phyloP scores from a whole-genome alignment of 2,888 invertebrate species.

The Drosophila gaucha region DNA sequence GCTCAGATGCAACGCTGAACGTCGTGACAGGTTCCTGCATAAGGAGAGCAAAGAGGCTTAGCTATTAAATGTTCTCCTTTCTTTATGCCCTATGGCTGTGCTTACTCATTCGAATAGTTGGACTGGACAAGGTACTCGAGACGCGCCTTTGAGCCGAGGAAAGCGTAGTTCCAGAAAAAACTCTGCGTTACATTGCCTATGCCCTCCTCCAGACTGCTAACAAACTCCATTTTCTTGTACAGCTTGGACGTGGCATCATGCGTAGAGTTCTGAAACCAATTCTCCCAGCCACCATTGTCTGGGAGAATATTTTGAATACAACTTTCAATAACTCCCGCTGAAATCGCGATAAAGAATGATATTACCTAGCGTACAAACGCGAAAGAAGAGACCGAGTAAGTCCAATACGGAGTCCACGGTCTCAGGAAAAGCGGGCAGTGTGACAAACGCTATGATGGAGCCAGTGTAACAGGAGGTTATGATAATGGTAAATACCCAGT shows the following conservation, averaged over 20 bases:
- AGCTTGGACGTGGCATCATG: conserved; percentile 88
- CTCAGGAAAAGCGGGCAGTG: conserved; percentile 90
- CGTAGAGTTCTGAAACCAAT: conserved; percentile 89
- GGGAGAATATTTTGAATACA: neutral
- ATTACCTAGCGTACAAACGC: conserved; percentile 90
- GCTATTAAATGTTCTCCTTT: neutral
- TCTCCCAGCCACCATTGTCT: conserved; percentile 92
- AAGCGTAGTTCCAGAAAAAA: conserved; percentile 92
- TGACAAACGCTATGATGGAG: conserved; percentile 93
- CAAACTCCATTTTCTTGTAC: conserved; percentile 88
- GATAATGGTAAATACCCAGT: conserved; percentile 94
- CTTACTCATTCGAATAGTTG: conserved; percentile 88
- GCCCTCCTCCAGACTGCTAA: conserved; percentile 88
- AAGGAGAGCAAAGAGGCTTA: neutral
- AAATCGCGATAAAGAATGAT: neutral
- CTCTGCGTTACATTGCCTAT: conserved; percentile 90
- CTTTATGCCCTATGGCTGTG: neutral
- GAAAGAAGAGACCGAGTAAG: conserved; percentile 88
- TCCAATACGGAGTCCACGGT: conserved; percentile 90
- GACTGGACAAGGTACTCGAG: conserved; percentile 90
- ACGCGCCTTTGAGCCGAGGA: conserved; percentile 90
- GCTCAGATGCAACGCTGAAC: conserved; percentile 89
- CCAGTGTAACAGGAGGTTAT: conserved; percentile 93
- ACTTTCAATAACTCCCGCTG: too few relatives aligned
- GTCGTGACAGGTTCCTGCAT: conserved; percentile 85